phyloP scores from a whole-genome alignment of 2,113 vertebrate genomes.

The Pituophis catenifer region DNA sequence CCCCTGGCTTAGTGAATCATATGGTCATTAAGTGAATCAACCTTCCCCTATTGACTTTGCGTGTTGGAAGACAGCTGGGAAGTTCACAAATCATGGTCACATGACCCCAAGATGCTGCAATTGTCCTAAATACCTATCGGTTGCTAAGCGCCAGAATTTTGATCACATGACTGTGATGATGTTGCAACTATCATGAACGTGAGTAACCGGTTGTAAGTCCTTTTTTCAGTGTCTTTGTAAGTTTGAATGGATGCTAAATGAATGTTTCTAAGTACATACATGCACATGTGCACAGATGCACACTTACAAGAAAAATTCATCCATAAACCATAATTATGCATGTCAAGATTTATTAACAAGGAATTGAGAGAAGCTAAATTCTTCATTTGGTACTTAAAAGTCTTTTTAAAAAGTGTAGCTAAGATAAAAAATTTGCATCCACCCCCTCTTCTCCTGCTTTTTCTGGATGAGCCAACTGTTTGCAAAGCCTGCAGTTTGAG shows the following conservation, averaged over 20 bases:
- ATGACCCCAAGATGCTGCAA: background rate
- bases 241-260: background rate
- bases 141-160: background rate
- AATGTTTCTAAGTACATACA: background rate
- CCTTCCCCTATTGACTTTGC: background rate
- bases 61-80: background rate
- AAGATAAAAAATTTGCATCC: background rate
- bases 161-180: background rate
- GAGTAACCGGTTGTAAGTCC: background rate
- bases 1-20: background rate
- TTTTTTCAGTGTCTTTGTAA: background rate
- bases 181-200: background rate
- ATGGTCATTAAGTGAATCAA: background rate
- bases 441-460: background rate
- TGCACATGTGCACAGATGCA: background rate
- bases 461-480: background rate
- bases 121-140: background rate
- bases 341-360: background rate
- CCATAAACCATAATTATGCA: background rate
- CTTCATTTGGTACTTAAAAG: background rate
- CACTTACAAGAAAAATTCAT: background rate
- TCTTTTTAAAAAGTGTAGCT: background rate
- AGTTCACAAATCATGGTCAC: background rate
- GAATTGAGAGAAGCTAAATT: background rate
- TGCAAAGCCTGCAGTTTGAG: background rate